Conservation (phyloP, 2,113 vertebrate genomes). For the Phyllostomus discolor region DNA sequence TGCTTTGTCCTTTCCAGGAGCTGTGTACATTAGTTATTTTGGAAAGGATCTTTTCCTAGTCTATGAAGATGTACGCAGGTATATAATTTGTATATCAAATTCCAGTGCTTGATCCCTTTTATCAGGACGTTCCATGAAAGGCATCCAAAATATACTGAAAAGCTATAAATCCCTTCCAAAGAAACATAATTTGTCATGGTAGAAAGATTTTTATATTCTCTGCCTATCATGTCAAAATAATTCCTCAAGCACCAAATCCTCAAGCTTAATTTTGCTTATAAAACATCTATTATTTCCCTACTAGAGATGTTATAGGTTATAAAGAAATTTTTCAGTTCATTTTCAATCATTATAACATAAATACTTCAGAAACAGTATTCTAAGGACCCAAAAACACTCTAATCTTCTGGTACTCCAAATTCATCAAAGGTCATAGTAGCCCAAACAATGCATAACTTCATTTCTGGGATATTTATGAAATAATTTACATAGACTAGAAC, state of each 20-base stretch:
- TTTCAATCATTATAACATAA: slow-evolving; percentile 12
- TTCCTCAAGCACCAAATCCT: neutral
- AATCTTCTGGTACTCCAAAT: neutral
- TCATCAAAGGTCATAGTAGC: neutral
- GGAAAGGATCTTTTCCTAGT: neutral
- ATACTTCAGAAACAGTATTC: neutral
- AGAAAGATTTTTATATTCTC: slow-evolving; percentile 6
- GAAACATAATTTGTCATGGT: neutral
- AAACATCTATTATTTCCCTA: neutral
- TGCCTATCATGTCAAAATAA: neutral
- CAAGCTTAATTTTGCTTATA: neutral
- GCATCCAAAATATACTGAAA: neutral
- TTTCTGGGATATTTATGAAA: neutral
- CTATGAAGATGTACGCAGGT: neutral
- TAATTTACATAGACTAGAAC: neutral
- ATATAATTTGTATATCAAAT: neutral
- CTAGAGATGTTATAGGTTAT: neutral
- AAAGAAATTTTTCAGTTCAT: neutral
- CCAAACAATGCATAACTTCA: neutral
- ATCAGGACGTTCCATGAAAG: neutral
- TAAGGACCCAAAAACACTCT: neutral
- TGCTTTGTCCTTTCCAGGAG: neutral
- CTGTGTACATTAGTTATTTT: neutral
- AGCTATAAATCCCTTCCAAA: slow-evolving; percentile 1
- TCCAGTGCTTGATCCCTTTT: neutral